Evolutionary conservation across 2,113 vertebrate genomes (phyloP), one percentile per base, ranked within the genome.

Genomic region (Collichthys lucidus): DNA sequence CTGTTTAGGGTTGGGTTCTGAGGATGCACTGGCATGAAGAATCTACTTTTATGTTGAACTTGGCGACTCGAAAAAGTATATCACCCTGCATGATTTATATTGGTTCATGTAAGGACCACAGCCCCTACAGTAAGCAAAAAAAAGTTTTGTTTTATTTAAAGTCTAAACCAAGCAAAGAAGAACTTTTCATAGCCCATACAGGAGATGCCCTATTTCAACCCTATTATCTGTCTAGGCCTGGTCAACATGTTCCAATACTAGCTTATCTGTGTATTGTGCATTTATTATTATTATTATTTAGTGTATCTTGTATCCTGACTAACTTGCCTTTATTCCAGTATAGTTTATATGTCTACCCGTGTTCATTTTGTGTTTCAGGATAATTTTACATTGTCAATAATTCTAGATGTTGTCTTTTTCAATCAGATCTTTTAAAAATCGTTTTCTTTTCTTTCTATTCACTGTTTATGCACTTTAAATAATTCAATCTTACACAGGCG

Each of bases 1-100:
- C 77, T 40, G 76, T 75, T 83, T 44, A 80, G 70, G 55, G 31
- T 66, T 71, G 74, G 72, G 71, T 79, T 76, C 69, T 80, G 78
- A 86, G 81, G 83, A 87, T 69, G 68, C 63, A 85, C 55, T 77
- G 59, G n/a, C 26, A 60, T 55, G 29, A 40, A 50, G 35, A 70
- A 12, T 20, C n/a, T 14, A 29, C 10, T 22, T 50, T 77, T 11
- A 72, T 47, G 35, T 20, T 49, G 60, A 49, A 71, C 11, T 15
- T 20, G 3, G 10, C 29, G 56, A 62, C 35, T 35, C 7, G 35
- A 35, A 1, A 35, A 35, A 35, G 35, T 35, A 35, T 35, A 42
- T 42, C 11, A 59, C 7, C 11, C 19, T 60, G 55, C 42, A 20
- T 52, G 47, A 29, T 52, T 63, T 35, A 31, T 35, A 61, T 16